Conservation (phyloP, 2,797 vertebrate genomes). For the Diceros bicornis region DNA sequence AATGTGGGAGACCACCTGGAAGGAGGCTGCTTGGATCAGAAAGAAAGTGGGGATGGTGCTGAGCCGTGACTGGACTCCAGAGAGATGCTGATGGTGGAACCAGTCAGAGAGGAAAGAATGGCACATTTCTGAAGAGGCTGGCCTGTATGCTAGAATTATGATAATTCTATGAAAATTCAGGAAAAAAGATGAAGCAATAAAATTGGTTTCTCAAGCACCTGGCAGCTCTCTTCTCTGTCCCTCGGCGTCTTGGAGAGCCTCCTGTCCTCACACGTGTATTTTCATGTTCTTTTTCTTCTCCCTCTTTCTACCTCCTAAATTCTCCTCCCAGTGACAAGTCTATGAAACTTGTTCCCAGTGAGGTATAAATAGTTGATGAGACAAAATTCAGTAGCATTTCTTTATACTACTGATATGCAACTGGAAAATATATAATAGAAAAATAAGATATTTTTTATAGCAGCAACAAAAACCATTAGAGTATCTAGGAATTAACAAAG, state of each 20-base stretch:
- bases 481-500: neutral
- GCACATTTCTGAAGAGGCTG: conserved; percentile 6
- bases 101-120: neutral
- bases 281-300: neutral
- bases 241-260: neutral
- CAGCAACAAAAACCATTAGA: neutral
- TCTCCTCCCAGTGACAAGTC: neutral
- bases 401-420: neutral
- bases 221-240: neutral
- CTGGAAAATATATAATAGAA: neutral
- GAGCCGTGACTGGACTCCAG: neutral
- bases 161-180: neutral
- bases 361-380: conserved; percentile 49
- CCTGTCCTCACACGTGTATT: neutral
- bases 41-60: neutral
- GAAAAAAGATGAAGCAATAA: neutral
- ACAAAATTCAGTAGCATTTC: conserved; percentile 37
- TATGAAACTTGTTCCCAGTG: neutral
- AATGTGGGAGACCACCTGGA: neutral
- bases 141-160: neutral
- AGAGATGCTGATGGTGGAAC: neutral
- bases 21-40: neutral
- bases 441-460: conserved; percentile 5
- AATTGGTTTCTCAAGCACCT: conserved; percentile 8
- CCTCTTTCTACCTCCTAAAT: neutral